Base-by-base conservation (phyloP, 2,888 invertebrate species). In the Syritta pipiens region DNA sequence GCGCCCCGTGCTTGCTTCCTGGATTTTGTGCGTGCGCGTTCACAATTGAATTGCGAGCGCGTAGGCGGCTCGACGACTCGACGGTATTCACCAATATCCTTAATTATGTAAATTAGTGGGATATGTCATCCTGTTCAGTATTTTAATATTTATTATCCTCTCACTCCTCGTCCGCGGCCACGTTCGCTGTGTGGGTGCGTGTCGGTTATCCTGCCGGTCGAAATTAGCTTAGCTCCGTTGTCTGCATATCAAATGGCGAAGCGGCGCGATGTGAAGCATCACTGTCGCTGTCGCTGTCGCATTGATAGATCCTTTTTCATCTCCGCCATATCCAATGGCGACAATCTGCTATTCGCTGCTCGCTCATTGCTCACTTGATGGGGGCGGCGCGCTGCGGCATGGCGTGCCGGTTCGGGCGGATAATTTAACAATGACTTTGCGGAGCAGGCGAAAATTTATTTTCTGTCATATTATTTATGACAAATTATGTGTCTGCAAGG, bases 31-130 rank as follows among this genome's bases (percentile, higher is more conserved):
- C 62, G 69, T 76, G 75, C 69, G 53, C 62, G 57, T 42, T 37
- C 55, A 17, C 37, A 57, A 63, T 57, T 63, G 35, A 63, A 63
- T 69, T 63, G 48, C 10, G 42, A 40, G 28, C 37, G 17, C 22
- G 48, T 60, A n/a, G n/a, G n/a, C n/a, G n/a, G n/a, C n/a, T n/a
- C n/a, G n/a, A n/a, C n/a, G n/a, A n/a, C n/a, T n/a, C n/a, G n/a
- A n/a, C 9, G 46, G 26, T 48, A 26, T 10, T 49, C 42, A 26
- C 44, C 59, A 74, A 55, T 72, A 69, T 63, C 69, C 69, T 63
- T 76, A 76, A 76, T 69, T 76, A 69, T 76, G 69, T 35, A 76
- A 76, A 76, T 71, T 76, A 71, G 62, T 51, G 57, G 76, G 57
- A 71, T 71, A 71, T 71, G 57, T 51, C 76, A 76, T 53, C 51